Conservation (phyloP, 2,888 invertebrate genomes). For the Melangyna quadrimaculata region DNA sequence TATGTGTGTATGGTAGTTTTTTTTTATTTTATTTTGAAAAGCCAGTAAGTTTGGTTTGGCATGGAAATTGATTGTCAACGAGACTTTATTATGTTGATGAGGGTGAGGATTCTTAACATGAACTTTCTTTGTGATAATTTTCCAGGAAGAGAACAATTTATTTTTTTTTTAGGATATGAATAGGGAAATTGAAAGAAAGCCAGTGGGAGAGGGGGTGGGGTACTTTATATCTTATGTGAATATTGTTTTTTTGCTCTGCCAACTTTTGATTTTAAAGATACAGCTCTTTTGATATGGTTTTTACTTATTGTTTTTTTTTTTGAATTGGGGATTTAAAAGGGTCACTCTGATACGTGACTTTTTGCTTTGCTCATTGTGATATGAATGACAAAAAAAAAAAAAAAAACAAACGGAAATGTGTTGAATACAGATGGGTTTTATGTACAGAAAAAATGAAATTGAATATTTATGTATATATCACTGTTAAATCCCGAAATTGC, state of each 20-base stretch:
- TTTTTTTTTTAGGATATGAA: neutral
- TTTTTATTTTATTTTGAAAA: neutral
- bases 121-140: conserved; percentile 42
- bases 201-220: no score
- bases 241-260: neutral
- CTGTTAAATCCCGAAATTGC: no score
- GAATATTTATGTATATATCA: no score
- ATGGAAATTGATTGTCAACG: conserved; percentile 57
- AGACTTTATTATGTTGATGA: conserved; percentile 29
- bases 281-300: neutral
- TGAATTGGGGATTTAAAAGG: neutral
- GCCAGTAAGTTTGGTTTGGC: conserved; percentile 31
- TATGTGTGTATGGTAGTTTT: neutral
- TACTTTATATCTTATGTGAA: neutral
- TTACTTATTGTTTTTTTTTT: neutral
- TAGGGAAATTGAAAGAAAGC: neutral
- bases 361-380: neutral
- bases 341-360: conserved; percentile 1
- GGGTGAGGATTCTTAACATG: conserved; percentile 5
- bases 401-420: neutral
- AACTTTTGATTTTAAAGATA: conserved; percentile 21
- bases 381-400: neutral
- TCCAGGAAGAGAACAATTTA: conserved; percentile 19
- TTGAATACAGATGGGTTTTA: neutral
- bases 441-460: no score